phyloP scores from a whole-genome alignment of 2,888 invertebrate species.

The Pedicia rivosa region DNA sequence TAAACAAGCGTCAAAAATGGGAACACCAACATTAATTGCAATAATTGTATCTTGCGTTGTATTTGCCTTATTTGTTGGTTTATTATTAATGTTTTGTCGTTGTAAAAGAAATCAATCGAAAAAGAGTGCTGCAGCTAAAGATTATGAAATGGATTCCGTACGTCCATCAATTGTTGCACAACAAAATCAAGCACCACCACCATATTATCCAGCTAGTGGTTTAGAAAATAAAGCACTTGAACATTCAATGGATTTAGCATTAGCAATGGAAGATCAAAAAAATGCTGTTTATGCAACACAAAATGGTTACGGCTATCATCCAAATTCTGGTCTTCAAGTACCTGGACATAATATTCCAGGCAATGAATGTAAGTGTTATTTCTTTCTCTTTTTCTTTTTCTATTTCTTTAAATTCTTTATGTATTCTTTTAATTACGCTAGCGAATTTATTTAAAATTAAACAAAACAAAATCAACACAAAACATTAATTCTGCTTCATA shows the following conservation, averaged over 20 bases:
- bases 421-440: not conserved
- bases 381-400: not conserved
- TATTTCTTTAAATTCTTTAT: no score
- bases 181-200: slow-evolving; percentile 75
- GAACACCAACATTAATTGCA: slow-evolving; percentile 62
- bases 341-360: slow-evolving; percentile 54
- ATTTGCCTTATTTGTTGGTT: slow-evolving; percentile 57
- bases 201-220: slow-evolving; percentile 74
- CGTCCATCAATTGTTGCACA: slow-evolving; percentile 73
- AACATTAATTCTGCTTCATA: no score
- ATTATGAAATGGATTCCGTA: slow-evolving; percentile 81
- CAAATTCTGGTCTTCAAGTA: slow-evolving; percentile 48
- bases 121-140: slow-evolving; percentile 66
- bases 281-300: slow-evolving; percentile 69
- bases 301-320: slow-evolving; percentile 73
- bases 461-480: no score
- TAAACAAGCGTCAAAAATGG: slow-evolving; percentile 58
- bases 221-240: slow-evolving; percentile 86
- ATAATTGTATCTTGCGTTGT: slow-evolving; percentile 66
- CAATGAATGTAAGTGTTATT: slow-evolving; percentile 53
- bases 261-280: slow-evolving; percentile 74
- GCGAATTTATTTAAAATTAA: not conserved
- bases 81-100: slow-evolving; percentile 69
- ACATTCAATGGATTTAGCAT: slow-evolving; percentile 70
- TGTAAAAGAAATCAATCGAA: slow-evolving; percentile 68